These are phyloP conservation scores for Polydrusus cervinus DNA, from an alignment of 2,888 invertebrate species.

Conservation along the genomic window DNA sequence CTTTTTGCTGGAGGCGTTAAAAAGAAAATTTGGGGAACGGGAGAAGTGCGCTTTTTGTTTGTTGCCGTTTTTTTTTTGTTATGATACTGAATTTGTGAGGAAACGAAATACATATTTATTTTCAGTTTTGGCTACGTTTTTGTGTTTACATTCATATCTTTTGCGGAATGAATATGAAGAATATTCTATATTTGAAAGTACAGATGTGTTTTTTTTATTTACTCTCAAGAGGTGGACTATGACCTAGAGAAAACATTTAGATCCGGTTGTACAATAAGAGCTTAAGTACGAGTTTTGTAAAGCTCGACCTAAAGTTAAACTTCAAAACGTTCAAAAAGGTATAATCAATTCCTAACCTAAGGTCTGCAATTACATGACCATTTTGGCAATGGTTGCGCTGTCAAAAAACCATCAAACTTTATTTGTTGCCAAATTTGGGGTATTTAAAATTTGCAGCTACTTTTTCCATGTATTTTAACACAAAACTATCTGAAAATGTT, in stretches of 20 bases:
- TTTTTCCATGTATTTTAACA: too few species aligned
- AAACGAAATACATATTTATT: conserved; percentile 30
- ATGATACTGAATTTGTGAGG: neutral
- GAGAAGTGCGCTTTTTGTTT: neutral
- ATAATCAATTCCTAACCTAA: too few species aligned
- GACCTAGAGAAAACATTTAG: neutral
- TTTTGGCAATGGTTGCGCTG: too few species aligned
- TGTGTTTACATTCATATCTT: conserved; percentile 16
- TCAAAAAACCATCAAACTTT: too few species aligned
- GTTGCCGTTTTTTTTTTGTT: conserved; percentile 16
- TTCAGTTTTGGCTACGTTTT: conserved; percentile 7
- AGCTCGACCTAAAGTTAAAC: too few species aligned
- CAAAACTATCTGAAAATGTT: too few species aligned
- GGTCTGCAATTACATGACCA: too few species aligned
- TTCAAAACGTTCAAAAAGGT: too few species aligned
- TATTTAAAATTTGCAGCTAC: too few species aligned
- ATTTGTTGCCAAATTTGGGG: too few species aligned
- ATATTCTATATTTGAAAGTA: neutral
- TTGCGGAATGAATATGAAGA: conserved; percentile 8
- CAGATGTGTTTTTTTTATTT: conserved; percentile 7
- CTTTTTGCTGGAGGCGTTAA: conserved; percentile 31
- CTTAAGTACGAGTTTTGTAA: too few species aligned
- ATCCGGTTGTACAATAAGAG: too few species aligned
- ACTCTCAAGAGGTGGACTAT: neutral
- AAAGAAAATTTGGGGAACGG: conserved; percentile 35